phyloP scores from a whole-genome alignment of 2,113 vertebrate species.

The Calonectris borealis region DNA sequence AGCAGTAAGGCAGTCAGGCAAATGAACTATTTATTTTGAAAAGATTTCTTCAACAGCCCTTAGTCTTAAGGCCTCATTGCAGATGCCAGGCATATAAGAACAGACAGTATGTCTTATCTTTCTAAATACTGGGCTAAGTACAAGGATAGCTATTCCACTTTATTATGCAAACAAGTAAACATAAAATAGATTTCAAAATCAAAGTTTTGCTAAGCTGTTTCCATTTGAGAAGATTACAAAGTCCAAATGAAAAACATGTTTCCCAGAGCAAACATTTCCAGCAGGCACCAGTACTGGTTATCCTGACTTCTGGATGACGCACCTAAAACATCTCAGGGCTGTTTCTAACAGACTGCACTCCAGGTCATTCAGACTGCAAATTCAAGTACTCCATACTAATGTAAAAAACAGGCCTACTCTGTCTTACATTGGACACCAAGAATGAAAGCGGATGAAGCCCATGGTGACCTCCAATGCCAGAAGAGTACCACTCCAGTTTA shows the following conservation, averaged over 20 bases:
- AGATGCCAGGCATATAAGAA: not conserved
- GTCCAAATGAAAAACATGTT: not conserved
- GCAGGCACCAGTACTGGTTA: not conserved
- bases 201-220: not conserved
- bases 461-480: not conserved
- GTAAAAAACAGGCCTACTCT: not conserved
- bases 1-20: not conserved
- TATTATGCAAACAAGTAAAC: not conserved
- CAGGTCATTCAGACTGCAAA: not conserved
- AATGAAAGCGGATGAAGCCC: not conserved
- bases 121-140: not conserved
- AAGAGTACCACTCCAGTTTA: not conserved
- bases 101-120: not conserved
- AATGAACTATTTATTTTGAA: not conserved
- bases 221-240: not conserved
- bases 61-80: not conserved
- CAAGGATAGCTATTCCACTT: not conserved
- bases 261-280: not conserved
- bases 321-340: not conserved
- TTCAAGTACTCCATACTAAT: not conserved
- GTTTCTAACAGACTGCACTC: not conserved
- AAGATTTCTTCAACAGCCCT: not conserved
- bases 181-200: not conserved
- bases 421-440: not conserved
- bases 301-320: not conserved